Evolutionary conservation across 2,113 vertebrate genomes (phyloP).

Genomic region (Nibea coibor): DNA sequence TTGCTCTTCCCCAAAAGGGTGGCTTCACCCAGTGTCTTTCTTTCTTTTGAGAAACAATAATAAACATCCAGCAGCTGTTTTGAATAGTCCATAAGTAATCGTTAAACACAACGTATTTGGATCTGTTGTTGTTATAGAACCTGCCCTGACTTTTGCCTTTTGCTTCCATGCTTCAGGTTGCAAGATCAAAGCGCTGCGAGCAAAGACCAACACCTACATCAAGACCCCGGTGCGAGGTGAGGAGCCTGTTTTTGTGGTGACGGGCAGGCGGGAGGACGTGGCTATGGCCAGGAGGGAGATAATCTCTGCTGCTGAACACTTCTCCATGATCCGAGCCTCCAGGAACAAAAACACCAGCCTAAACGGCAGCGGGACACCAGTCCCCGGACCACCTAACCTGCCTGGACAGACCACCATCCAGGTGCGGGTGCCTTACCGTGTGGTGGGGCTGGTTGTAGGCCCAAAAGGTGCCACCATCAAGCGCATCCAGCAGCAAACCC

Average conservation of each 20-base stretch:
- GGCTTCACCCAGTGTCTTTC: slow-evolving; percentile 37
- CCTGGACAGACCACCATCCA: slow-evolving; percentile 98
- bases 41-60: slow-evolving; percentile 36
- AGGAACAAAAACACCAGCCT: slow-evolving; percentile 92
- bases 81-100: slow-evolving; percentile 9
- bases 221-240: slow-evolving; percentile 98
- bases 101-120: slow-evolving; percentile 15
- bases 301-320: slow-evolving; percentile 97
- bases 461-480: slow-evolving; percentile 98
- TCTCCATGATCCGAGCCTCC: slow-evolving; percentile 97
- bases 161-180: slow-evolving; percentile 85
- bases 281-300: slow-evolving; percentile 98
- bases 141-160: slow-evolving; percentile 23
- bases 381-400: slow-evolving; percentile 93
- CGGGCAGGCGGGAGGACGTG: slow-evolving; percentile 96
- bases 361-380: slow-evolving; percentile 84
- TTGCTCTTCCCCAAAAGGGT: slow-evolving; percentile 58
- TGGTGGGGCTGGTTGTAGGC: slow-evolving; percentile 96
- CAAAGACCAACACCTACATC: slow-evolving; percentile 99
- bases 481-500: slow-evolving; percentile 97
- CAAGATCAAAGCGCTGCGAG: slow-evolving; percentile 98
- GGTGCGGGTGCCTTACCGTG: slow-evolving; percentile 96
- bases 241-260: slow-evolving; percentile 99
- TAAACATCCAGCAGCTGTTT: slow-evolving; percentile 47
- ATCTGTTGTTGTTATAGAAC: slow-evolving; percentile 19